These are phyloP conservation scores for Saguinus imperator DNA, from an alignment of 2,113 vertebrate genomes.

Conservation along the genomic window DNA sequence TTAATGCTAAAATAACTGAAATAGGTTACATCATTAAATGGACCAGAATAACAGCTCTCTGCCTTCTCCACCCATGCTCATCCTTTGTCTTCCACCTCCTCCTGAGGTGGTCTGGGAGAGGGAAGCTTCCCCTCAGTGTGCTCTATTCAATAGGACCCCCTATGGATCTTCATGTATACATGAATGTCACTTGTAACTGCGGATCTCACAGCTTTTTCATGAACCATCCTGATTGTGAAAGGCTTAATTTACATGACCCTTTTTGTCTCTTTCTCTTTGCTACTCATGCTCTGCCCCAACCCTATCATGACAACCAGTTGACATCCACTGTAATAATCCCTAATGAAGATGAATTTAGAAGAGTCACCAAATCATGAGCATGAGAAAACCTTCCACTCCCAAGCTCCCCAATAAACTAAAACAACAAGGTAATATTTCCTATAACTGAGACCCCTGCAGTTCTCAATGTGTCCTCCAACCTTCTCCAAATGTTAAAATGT, in stretches of 20 bases:
- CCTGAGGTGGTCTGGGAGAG: slow-evolving; percentile 30
- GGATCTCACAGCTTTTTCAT: background rate
- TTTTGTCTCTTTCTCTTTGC: slow-evolving; percentile 40
- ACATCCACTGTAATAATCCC: slow-evolving; percentile 67
- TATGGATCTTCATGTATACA: background rate
- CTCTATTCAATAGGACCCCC: slow-evolving; percentile 44
- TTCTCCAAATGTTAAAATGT: background rate
- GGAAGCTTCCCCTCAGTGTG: slow-evolving; percentile 46
- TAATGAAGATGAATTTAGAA: slow-evolving; percentile 80
- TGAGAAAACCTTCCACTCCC: slow-evolving; percentile 74
- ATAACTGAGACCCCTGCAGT: background rate
- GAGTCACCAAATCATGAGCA: slow-evolving; percentile 71
- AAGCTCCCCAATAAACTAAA: background rate
- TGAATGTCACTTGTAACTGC: slow-evolving; percentile 4
- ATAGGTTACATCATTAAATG: slow-evolving; percentile 64
- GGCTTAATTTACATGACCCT: slow-evolving; percentile 41
- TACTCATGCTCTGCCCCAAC: slow-evolving; percentile 20
- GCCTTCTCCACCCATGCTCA: background rate
- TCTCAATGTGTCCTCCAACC: background rate
- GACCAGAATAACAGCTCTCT: slow-evolving; percentile 63
- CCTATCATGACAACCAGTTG: slow-evolving; percentile 50
- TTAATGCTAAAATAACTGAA: slow-evolving; percentile 77
- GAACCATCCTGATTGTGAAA: slow-evolving; percentile 47
- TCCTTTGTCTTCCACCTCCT: background rate
- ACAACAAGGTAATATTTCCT: background rate